These are phyloP conservation scores for Cheilosia impressa DNA, from an alignment of 2,888 invertebrate species.

Conservation along the genomic window DNA sequence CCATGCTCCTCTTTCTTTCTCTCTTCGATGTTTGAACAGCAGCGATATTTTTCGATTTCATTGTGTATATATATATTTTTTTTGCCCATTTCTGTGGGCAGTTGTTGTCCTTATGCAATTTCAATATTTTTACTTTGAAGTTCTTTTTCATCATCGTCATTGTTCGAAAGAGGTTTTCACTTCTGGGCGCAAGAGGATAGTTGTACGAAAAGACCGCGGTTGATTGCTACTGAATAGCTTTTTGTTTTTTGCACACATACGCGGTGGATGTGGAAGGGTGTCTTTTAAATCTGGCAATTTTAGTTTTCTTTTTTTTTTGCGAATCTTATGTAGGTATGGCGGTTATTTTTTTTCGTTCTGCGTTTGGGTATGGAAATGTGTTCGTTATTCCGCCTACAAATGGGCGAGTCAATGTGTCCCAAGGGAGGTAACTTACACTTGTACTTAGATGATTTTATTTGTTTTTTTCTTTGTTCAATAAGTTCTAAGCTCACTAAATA, in stretches of 20 bases:
- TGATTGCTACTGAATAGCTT: slow-evolving; percentile 56
- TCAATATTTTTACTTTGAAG: slow-evolving; percentile 74
- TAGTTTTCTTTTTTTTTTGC: slow-evolving; percentile 17
- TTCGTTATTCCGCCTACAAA: slow-evolving; percentile 70
- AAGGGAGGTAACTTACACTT: slow-evolving; percentile 37
- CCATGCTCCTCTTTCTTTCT: slow-evolving; percentile 4
- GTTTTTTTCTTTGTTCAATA: slow-evolving; percentile 9
- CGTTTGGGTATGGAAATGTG: slow-evolving; percentile 39
- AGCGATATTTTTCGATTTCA: slow-evolving; percentile 72
- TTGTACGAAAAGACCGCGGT: slow-evolving; percentile 30
- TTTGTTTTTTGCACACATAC: slow-evolving; percentile 30
- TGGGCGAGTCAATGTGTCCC: slow-evolving; percentile 29
- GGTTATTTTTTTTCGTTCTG: slow-evolving; percentile 40
- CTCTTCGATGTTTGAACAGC: slow-evolving; percentile 61
- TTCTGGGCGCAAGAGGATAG: slow-evolving; percentile 24
- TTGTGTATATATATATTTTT: slow-evolving; percentile 56
- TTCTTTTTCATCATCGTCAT: slow-evolving; percentile 71
- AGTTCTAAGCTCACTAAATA: not conserved
- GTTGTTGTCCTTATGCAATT: slow-evolving; percentile 72
- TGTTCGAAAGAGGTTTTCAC: slow-evolving; percentile 55
- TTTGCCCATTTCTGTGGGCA: slow-evolving; percentile 62
- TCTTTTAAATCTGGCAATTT: slow-evolving; percentile 56
- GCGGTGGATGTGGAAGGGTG: slow-evolving; percentile 39
- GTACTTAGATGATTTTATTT: slow-evolving; percentile 34
- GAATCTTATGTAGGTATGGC: slow-evolving; percentile 29